Base-by-base conservation (phyloP, 2,797 vertebrate genomes). In the Neosalanx taihuensis region DNA sequence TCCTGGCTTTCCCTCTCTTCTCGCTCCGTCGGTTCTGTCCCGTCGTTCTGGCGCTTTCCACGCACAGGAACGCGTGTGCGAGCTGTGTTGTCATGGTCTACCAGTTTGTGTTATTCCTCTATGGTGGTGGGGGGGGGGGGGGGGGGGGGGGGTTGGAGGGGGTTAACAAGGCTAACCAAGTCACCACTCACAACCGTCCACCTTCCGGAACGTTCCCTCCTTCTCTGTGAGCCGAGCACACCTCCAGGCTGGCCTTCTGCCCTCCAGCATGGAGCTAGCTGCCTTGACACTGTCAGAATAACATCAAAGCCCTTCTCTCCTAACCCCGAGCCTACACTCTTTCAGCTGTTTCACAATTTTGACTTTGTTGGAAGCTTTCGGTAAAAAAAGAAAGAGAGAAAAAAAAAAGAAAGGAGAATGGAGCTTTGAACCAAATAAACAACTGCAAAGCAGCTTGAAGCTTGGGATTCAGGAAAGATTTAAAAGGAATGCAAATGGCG, bases 371-470 rank as follows among this genome's bases (percentile, higher is more conserved):
- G 65, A 74, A 85, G 74, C 76, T 83, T 89, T 73, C 82, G 75
- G 79, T 80, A 83, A 81, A 78, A 72, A 79, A 30, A 64, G 23
- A 26, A 26, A 26, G 23, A 26, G 1, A 26, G 23, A 26, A 26
- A 26, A 26, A 26, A 26, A 26, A 26, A 26, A 26, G 58, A 67
- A 70, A 75, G 71, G 6, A 30, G 23, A 67, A 65, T 29, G 49
- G 37, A 67, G 80, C 86, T 86, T 89, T 89, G 87, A 90, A 87
- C 83, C 79, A 79, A 86, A 88, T 87, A 89, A 89, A 88, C 80
- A 88, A 87, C 88, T 84, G 82, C 82, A 88, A 86, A 88, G 76
- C 67, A 82, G 83, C 76, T 81, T 80, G 51, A 79, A 86, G 86
- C 84, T 81, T 79, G 82, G 64, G 76, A 81, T 82, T 81, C 65